Percentiles rank a stretch among this genome's conserved stretches.
phyloP scores from a whole-genome alignment of 2,888 invertebrate genomes.

The Drosophila percnosoma region DNA sequence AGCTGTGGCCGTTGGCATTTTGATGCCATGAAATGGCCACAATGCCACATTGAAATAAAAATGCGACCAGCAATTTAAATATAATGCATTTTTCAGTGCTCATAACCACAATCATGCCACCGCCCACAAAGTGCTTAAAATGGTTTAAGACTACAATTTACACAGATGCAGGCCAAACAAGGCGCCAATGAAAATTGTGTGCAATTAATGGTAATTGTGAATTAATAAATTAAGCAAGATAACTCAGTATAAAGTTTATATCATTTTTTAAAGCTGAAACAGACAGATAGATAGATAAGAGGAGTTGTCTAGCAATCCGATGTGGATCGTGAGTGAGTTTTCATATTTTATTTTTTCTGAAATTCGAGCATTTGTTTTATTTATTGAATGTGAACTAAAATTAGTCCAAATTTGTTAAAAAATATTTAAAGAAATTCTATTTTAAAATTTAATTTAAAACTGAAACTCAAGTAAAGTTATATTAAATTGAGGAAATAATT shows the following conservation, averaged over 20 bases:
- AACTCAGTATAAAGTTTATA: background rate
- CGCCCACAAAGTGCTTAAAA: conserved; percentile 13
- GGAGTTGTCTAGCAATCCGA: background rate
- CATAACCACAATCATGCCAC: conserved; percentile 16
- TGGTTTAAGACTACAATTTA: conserved; percentile 12
- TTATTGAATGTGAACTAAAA: background rate
- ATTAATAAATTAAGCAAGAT: background rate
- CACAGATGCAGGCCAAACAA: background rate
- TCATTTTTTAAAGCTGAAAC: background rate
- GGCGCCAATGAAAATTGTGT: background rate
- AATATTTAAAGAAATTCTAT: background rate
- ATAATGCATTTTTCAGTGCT: conserved; percentile 12
- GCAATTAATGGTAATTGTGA: conserved; percentile 13
- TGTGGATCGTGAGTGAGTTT: background rate
- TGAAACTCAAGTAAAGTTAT: background rate
- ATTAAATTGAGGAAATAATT: no score
- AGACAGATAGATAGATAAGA: background rate
- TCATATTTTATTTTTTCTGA: background rate
- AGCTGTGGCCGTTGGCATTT: conserved; percentile 17
- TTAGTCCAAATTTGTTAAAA: background rate
- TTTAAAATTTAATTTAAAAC: background rate
- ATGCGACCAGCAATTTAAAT: conserved; percentile 39
- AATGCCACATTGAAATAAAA: conserved; percentile 31
- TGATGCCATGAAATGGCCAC: conserved; percentile 7
- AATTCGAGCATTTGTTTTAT: background rate